Evolutionary conservation across 2,888 invertebrate genomes (phyloP).

Genomic region (Patella ulyssiponensis): DNA sequence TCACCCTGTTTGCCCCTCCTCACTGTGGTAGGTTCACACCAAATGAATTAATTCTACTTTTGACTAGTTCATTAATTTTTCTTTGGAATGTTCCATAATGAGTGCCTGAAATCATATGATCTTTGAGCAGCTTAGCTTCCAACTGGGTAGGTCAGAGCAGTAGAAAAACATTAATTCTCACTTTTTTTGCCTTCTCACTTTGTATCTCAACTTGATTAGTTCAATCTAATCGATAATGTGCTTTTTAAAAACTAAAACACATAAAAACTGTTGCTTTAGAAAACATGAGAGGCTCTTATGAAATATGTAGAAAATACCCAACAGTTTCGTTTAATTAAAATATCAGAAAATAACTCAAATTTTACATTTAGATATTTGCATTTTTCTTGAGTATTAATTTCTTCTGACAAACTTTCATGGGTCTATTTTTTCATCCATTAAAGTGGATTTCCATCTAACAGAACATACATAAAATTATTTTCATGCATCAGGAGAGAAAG

Average conservation of each 20-base stretch:
- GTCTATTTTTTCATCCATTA: no score
- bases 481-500: not conserved
- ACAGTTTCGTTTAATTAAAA: no score
- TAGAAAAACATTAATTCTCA: constrained; percentile 10
- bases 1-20: constrained; percentile 7
- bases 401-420: no score
- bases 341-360: no score
- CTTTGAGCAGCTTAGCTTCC: not conserved
- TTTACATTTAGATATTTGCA: no score
- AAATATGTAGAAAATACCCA: constrained; percentile 2
- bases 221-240: constrained; percentile 8
- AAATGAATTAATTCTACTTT: constrained; percentile 10
- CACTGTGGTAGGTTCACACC: constrained; percentile 8
- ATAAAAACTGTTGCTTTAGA: not conserved
- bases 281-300: not conserved
- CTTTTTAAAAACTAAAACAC: not conserved
- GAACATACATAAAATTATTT: no score
- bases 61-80: constrained; percentile 10
- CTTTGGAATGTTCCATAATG: constrained; percentile 5
- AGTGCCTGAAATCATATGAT: not conserved
- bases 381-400: no score
- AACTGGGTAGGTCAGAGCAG: not conserved
- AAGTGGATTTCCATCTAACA: no score
- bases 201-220: constrained; percentile 7
- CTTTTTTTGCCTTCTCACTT: constrained; percentile 3